Base-by-base conservation (phyloP, 2,113 vertebrate genomes). In the Melanerpes aurifrons region DNA sequence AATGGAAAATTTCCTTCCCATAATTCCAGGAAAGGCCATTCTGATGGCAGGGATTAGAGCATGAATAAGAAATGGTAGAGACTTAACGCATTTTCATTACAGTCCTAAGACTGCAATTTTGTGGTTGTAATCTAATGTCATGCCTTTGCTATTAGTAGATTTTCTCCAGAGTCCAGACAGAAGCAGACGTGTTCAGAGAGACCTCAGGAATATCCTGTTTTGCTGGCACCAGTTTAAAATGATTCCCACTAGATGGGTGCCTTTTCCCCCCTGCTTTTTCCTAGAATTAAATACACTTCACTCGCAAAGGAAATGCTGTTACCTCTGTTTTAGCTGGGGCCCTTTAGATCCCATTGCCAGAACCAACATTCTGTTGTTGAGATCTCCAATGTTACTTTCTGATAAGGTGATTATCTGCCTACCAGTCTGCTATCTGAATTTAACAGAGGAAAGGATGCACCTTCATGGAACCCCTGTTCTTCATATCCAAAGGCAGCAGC, bases 91-190 rank as follows among this genome's bases (percentile, higher is more conserved):
- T 93, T 94, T 94, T 94, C 93, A 79, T 94, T 94, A 95, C n/a
- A 93, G 56, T 88, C 59, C 94, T 93, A 94, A 89, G 68, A 82
- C 82, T 88, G 50, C 77, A 93, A 90, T 94, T 96, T 94, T 94
- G 85, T 97, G 90, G 90, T 94, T 91, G 73, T 90, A 95, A 95
- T 97, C 82, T 94, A 95, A 93, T 93, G 93, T 92, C 87, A 90
- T 95, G 94, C 85, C 47, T 95, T 95, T 93, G 73, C 84, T 96
- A 94, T 95, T 96, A 95, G 80, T 56, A 94, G 92, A 92, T 94
- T 95, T 96, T 91, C 82, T 94, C 72, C 71, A 83, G 73, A 96
- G 89, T 91, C 89, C 83, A 92, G 80, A 85, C 70, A 92, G 86
- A 90, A 92, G 80, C 56, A 83, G 81, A 69, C 3, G 2, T 75